Evolutionary conservation across 1,140 invertebrate genomes (phyloP).

Genomic region (Drosophila nikananu): DNA sequence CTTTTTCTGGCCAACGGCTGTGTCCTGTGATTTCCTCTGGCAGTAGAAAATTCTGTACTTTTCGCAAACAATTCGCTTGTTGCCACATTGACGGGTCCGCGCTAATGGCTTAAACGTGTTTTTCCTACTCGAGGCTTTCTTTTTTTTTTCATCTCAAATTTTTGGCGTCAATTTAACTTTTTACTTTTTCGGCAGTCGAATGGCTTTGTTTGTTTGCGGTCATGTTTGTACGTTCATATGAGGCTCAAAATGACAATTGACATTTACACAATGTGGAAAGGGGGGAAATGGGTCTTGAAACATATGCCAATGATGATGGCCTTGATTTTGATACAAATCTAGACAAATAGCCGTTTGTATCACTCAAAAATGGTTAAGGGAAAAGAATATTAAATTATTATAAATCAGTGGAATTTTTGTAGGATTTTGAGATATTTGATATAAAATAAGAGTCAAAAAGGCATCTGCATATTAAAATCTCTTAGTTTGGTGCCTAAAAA

Average conservation of each 20-base stretch:
- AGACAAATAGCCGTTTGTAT: constrained; percentile 1
- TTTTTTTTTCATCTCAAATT: constrained; percentile 32
- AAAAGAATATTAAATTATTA: not conserved
- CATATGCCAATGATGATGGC: constrained; percentile 5
- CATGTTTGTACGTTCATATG: constrained; percentile 38
- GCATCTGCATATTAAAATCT: not conserved
- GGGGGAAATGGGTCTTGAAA: not conserved
- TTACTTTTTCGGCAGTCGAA: constrained; percentile 14
- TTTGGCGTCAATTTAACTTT: constrained; percentile 52
- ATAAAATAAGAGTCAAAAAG: too few relatives aligned
- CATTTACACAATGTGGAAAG: constrained; percentile 5
- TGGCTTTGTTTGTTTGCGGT: constrained; percentile 46
- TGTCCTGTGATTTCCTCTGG: constrained; percentile 14
- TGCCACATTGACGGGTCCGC: constrained; percentile 64
- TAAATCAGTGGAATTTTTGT: not conserved
- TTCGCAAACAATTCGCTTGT: constrained; percentile 52
- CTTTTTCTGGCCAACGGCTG: constrained; percentile 33
- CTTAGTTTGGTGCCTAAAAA: not conserved
- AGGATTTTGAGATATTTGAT: too few relatives aligned
- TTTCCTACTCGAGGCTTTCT: constrained; percentile 41
- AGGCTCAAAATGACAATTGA: constrained; percentile 22
- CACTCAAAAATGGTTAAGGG: not conserved
- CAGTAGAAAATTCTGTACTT: constrained; percentile 24
- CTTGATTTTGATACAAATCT: constrained; percentile 9
- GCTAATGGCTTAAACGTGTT: constrained; percentile 83